Conservation (phyloP, 2,797 vertebrate species). For the Macroramphosus scolopax region DNA sequence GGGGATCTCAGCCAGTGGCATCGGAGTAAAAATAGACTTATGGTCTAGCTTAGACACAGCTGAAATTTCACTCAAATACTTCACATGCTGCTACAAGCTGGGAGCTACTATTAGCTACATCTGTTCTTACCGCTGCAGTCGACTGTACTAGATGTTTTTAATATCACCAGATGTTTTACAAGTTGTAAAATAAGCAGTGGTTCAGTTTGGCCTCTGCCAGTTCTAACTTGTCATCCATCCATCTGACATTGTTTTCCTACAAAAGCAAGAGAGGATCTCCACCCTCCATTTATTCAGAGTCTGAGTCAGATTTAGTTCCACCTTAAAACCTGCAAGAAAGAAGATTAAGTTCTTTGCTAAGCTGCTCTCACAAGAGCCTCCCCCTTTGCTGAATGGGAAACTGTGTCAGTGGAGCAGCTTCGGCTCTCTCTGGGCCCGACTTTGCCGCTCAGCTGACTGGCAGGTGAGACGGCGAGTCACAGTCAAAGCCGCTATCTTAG, state of each 20-base stretch:
- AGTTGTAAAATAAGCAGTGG: conserved; percentile 18
- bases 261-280: conserved; percentile 7
- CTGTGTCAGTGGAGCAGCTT: conserved; percentile 82
- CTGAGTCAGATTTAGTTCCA: conserved; percentile 51
- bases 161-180: conserved; percentile 52
- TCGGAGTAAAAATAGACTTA: conserved; percentile 79
- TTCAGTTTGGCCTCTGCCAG: not conserved
- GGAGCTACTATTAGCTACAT: conserved; percentile 61
- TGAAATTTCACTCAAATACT: conserved; percentile 76
- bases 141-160: conserved; percentile 42
- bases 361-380: conserved; percentile 47
- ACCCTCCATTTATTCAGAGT: conserved; percentile 15
- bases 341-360: conserved; percentile 53
- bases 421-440: conserved; percentile 55
- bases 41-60: conserved; percentile 62
- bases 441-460: conserved; percentile 66
- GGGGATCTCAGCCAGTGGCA: conserved; percentile 42
- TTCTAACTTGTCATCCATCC: conserved; percentile 18
- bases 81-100: conserved; percentile 71
- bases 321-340: conserved; percentile 64
- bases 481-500: conserved; percentile 16
- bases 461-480: conserved; percentile 62
- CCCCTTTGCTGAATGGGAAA: conserved; percentile 63
- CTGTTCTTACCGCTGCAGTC: conserved; percentile 17
- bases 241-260: conserved; percentile 27